phyloP scores from a whole-genome alignment of 2,113 vertebrate genomes.

The Forbesichthys agassizii region DNA sequence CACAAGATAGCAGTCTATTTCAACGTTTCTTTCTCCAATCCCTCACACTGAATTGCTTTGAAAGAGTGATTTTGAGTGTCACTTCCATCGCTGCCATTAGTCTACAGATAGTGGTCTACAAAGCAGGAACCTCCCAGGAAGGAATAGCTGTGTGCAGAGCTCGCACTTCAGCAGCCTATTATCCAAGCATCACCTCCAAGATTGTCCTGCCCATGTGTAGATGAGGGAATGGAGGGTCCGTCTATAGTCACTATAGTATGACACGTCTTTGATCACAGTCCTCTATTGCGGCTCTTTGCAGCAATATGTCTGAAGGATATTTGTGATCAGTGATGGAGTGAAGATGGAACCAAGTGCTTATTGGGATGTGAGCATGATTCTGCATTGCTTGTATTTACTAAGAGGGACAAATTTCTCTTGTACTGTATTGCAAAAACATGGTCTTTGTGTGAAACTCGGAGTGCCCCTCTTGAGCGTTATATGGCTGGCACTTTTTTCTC shows the following conservation, averaged over 20 bases:
- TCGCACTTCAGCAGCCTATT: conserved; percentile 26
- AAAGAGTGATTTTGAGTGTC: conserved; percentile 13
- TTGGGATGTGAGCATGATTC: conserved; percentile 15
- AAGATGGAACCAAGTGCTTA: conserved; percentile 20
- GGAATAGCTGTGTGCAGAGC: conserved; percentile 8
- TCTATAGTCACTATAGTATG: conserved; percentile 24
- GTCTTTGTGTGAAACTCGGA: too few species aligned
- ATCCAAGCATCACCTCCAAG: conserved; percentile 23
- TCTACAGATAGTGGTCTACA: conserved; percentile 17
- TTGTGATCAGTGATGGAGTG: not conserved
- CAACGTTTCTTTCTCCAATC: conserved; percentile 21
- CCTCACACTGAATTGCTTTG: conserved; percentile 5
- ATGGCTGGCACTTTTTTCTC: too few species aligned
- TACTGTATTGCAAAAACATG: too few species aligned
- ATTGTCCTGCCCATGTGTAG: conserved; percentile 11
- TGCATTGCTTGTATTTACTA: too few species aligned
- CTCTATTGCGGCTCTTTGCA: conserved; percentile 28
- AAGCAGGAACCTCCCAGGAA: conserved; percentile 12
- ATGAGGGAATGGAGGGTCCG: conserved; percentile 11
- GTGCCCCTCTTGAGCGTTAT: too few species aligned
- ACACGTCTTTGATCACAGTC: conserved; percentile 47
- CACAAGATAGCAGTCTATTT: conserved; percentile 10
- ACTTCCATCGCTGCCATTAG: conserved; percentile 5
- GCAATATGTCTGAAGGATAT: conserved; percentile 20
- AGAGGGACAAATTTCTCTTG: too few species aligned